Evolutionary conservation across 2,113 vertebrate genomes (phyloP), one percentile per base, ranked within the genome.

Genomic region (Polyodon spathula): DNA sequence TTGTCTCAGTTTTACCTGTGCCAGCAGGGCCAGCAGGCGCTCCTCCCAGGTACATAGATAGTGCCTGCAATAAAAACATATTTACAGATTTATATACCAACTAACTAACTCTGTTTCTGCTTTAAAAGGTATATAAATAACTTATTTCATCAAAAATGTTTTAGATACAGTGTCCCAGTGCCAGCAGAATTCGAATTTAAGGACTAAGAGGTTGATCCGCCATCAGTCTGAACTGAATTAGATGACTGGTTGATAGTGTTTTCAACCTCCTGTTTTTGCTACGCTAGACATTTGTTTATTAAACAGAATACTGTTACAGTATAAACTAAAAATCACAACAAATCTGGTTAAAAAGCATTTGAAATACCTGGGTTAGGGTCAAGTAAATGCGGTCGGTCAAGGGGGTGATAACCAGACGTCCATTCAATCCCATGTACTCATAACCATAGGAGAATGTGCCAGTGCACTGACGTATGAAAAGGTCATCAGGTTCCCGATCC

Each of bases 371-470:
- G 0, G 96, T 99, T 59, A 99, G 88, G 0, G 96, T 99, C 66
- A 99, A 86, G 74, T 97, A 99, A 69, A 99, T 98, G 4, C 94
- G 85, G 66, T 98, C 94, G 0, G 96, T 99, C 51, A 98, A 88
- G 0, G 96, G 95, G 1, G 96, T 99, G 76, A 99, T 97, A 53
- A 98, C 96, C 59, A 99, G 77, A 0, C 95, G 85, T 11, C 96
- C 96, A 0, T 98, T 99, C 65, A 99, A 70, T 1, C 96, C 96
- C 96, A 99, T 97, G 75, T 98, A 99, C 76, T 99, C 96, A 1
- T 99, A 97, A 5, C 96, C 96, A 0, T 98, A 99, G 4, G 81
- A 70, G 61, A 99, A 98, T 0, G 84, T 67, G 7, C 95, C 94
- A 0, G 90, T 97, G 79, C 96, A 99, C 73, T 99, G 96, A 2